These are phyloP conservation scores for Spatulosminthurus flaviceps DNA, from an alignment of 2,888 invertebrate species.

Conservation along the genomic window DNA sequence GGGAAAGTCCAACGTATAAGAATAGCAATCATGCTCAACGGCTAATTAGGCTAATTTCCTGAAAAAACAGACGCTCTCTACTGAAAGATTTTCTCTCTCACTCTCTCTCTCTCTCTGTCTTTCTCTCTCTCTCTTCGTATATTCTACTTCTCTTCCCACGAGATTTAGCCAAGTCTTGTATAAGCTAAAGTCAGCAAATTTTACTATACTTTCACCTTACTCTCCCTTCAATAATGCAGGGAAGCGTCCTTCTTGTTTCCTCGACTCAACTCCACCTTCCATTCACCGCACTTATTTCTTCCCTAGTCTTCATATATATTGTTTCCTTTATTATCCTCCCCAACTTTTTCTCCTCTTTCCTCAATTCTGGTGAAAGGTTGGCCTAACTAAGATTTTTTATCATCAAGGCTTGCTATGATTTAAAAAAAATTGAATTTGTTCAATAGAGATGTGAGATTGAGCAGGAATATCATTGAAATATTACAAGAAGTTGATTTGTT, in stretches of 20 bases:
- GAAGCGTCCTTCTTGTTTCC: no score
- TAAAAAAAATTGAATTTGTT: no score
- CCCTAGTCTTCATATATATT: neutral
- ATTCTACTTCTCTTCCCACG: slow-evolving; percentile 5
- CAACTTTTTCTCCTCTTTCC: slow-evolving; percentile 3
- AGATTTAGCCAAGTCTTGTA: no score
- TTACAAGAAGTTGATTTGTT: neutral
- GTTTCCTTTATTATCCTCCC: neutral
- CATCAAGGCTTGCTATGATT: no score
- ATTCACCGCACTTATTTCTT: neutral
- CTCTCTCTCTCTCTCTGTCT: neutral
- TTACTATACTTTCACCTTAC: no score
- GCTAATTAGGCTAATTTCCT: slow-evolving; percentile 43
- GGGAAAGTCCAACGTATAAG: neutral
- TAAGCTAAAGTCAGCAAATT: no score
- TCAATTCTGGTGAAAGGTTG: neutral
- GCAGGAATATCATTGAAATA: slow-evolving; percentile 7
- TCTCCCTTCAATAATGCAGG: no score
- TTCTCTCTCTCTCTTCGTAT: slow-evolving; percentile 13
- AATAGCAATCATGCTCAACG: slow-evolving; percentile 31
- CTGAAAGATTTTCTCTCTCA: slow-evolving; percentile 18
- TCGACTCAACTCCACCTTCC: slow-evolving; percentile 1
- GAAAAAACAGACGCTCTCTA: slow-evolving; percentile 33
- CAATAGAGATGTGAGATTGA: slow-evolving; percentile 24
- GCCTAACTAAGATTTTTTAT: no score